Evolutionary conservation across 2,113 vertebrate genomes (phyloP).

Genomic region (Daphoenositta chrysoptera): DNA sequence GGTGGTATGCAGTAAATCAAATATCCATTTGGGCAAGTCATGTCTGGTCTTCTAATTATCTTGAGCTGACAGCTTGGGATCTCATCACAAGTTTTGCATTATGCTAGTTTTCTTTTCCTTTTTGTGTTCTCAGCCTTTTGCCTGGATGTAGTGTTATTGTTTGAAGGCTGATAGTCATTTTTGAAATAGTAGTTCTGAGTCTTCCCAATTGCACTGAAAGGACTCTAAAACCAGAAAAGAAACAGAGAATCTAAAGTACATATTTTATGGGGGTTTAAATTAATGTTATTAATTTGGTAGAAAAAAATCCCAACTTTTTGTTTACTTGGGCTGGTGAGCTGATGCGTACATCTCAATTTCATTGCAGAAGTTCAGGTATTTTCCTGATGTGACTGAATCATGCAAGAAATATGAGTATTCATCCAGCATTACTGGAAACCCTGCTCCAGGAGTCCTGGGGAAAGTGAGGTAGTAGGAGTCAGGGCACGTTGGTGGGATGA

Average conservation of each 20-base stretch:
- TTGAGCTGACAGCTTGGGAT: not conserved
- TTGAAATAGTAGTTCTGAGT: not conserved
- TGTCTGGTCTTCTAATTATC: not conserved
- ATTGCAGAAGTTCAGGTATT: not conserved
- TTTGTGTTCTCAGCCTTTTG: not conserved
- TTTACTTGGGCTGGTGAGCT: not conserved
- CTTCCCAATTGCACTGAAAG: not conserved
- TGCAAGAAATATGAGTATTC: not conserved
- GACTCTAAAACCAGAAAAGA: not conserved
- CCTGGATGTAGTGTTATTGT: not conserved
- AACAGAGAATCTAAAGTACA: not conserved
- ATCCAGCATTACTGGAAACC: not conserved
- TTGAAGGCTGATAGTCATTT: not conserved
- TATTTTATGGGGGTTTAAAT: not conserved
- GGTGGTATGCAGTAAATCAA: not conserved
- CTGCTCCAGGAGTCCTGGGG: not conserved
- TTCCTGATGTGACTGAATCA: not conserved
- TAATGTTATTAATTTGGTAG: not conserved
- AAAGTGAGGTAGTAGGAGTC: not conserved
- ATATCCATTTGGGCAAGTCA: not conserved
- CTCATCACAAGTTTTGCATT: not conserved
- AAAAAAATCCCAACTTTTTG: not conserved
- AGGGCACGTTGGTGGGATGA: rapidly evolving
- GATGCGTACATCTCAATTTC: not conserved
- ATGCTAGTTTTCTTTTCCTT: not conserved